phyloP scores from a whole-genome alignment of 2,113 vertebrate species.

The Rhinolophus ferrumequinum region DNA sequence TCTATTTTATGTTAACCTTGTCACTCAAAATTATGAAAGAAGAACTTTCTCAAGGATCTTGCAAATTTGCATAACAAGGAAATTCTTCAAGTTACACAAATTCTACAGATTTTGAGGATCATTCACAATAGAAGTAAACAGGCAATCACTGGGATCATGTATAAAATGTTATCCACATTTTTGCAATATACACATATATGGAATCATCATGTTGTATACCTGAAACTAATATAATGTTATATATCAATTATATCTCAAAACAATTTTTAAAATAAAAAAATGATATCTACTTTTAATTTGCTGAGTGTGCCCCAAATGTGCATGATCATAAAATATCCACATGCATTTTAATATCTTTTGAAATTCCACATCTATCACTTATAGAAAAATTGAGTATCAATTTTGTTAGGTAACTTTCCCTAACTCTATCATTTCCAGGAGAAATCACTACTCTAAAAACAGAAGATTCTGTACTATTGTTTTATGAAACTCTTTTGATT shows the following conservation, averaged over 20 bases:
- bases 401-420: slow-evolving; percentile 93
- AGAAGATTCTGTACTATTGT: slow-evolving; percentile 89
- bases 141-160: slow-evolving; percentile 91
- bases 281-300: slow-evolving; percentile 87
- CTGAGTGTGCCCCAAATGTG: slow-evolving; percentile 92
- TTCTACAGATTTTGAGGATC: slow-evolving; percentile 93
- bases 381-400: slow-evolving; percentile 82
- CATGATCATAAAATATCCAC: slow-evolving; percentile 89
- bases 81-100: slow-evolving; percentile 92
- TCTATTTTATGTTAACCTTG: slow-evolving; percentile 89
- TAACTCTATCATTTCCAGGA: slow-evolving; percentile 90
- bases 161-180: slow-evolving; percentile 90
- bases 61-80: slow-evolving; percentile 92
- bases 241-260: not conserved
- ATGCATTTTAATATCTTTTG: slow-evolving; percentile 92
- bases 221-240: not conserved
- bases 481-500: slow-evolving; percentile 39
- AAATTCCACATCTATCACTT: slow-evolving; percentile 89
- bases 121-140: slow-evolving; percentile 93
- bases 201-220: not conserved
- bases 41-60: slow-evolving; percentile 90
- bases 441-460: slow-evolving; percentile 88
- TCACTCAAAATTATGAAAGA: slow-evolving; percentile 92
- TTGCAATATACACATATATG: slow-evolving; percentile 69
- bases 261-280: not conserved